Base-by-base conservation (phyloP, 2,888 invertebrate species). In the Apotomis betuletana region DNA sequence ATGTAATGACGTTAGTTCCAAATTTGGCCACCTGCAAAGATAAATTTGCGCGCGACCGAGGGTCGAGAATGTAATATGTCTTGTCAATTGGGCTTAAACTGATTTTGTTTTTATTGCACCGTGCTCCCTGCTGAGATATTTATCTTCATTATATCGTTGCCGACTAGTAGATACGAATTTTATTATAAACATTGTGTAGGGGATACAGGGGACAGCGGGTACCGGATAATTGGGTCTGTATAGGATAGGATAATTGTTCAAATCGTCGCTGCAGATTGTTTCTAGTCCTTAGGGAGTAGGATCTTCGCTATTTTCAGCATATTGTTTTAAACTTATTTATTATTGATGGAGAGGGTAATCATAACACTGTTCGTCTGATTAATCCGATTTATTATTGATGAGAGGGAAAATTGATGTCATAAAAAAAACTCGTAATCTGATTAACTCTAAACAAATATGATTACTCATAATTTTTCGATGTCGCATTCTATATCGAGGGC, bases 41-140 rank as follows among this genome's bases (percentile, higher is more conserved):
- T 71, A 62, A 61, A 67, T 67, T 68, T 57, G 70, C 69, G 63
- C 70, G 62, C 44, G 44, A 70, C 49, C 62, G 75, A 77, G 85
- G 84, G 84, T 83, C 81, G 80, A 78, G 75, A 78, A 76, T 76
- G 83, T 85, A 85, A 87, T 87, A 86, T 81, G 84, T 88, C 89
- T 88, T 90, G 90, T 90, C 91, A 90, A 92, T 90, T 88, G 90
- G 83, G 88, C 88, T 87, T 87, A 88, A 90, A 90, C 89, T 88
- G 90, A 91, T 91, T 90, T 86, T 83, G 86, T 90, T 92, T 91
- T 92, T 91, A 92, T 91, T 88, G 90, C 86, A 63, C 69, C 74
- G 78, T 76, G 81, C 80, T 91, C 92, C 92, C 91, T 77, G 81
- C 76, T 74, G 91, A 82, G 90, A 90, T 91, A 92, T 92, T 90